These are phyloP conservation scores for Crenuchus spilurus DNA, from an alignment of 2,797 vertebrate genomes.

Conservation along the genomic window DNA sequence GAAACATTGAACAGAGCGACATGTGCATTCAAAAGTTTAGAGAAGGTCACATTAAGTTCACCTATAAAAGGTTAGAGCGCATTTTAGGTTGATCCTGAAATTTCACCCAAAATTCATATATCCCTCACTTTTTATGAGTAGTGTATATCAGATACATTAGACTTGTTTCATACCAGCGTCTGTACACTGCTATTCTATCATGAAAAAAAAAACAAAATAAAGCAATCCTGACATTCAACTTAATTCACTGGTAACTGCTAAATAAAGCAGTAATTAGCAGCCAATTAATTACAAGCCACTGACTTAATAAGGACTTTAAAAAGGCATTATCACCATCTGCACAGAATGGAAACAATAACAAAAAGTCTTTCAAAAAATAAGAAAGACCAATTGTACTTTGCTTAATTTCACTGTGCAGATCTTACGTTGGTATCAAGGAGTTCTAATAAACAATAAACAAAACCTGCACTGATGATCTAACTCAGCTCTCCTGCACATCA, in stretches of 20 bases:
- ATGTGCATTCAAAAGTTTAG: too few relatives aligned
- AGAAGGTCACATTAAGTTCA: too few relatives aligned
- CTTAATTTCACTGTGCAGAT: background rate
- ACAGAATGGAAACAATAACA: background rate
- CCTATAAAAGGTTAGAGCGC: too few relatives aligned
- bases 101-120: too few relatives aligned
- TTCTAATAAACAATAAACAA: constrained; percentile 1
- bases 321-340: background rate
- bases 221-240: too few relatives aligned
- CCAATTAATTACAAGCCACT: background rate
- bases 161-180: too few relatives aligned
- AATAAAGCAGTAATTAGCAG: background rate
- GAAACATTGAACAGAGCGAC: too few relatives aligned
- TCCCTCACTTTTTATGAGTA: too few relatives aligned
- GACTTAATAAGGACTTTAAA: background rate
- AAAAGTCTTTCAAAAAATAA: background rate
- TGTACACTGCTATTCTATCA: too few relatives aligned
- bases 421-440: background rate
- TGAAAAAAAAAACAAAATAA: too few relatives aligned
- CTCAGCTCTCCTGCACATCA: background rate
- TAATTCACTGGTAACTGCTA: background rate
- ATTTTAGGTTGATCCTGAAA: too few relatives aligned
- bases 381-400: background rate
- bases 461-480: background rate
- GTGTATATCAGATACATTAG: too few relatives aligned